Conservation (phyloP, 2,113 vertebrate genomes). For the Calypte anna region DNA sequence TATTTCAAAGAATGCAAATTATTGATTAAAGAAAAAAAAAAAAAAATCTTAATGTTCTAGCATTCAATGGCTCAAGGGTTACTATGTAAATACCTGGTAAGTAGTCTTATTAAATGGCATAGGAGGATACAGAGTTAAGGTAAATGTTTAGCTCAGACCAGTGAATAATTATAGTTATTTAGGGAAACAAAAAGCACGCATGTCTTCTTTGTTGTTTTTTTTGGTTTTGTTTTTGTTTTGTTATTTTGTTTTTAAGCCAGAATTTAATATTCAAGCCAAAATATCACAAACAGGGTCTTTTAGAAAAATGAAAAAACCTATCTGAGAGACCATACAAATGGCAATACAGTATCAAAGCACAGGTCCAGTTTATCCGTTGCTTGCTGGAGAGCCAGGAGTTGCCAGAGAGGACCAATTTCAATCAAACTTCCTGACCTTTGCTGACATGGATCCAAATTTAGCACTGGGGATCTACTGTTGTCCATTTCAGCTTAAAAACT, state of each 20-base stretch:
- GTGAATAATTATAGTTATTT: neutral
- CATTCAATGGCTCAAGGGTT: constrained; percentile 30
- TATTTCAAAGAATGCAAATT: constrained; percentile 13
- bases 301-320: constrained; percentile 7
- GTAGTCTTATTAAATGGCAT: neutral
- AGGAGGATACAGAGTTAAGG: constrained; percentile 18
- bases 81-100: neutral
- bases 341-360: constrained; percentile 12
- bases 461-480: neutral
- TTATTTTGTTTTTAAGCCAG: neutral
- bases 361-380: constrained; percentile 23
- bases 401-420: neutral
- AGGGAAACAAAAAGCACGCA: constrained; percentile 43
- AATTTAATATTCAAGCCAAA: constrained; percentile 38
- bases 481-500: constrained; percentile 16
- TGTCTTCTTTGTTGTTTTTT: neutral
- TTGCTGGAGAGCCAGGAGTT: constrained; percentile 7
- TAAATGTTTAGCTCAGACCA: constrained; percentile 11
- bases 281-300: neutral
- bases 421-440: constrained; percentile 16
- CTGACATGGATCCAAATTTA: constrained; percentile 22
- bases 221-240: too few species aligned
- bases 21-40: constrained; percentile 2
- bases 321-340: constrained; percentile 50
- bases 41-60: constrained; percentile 11